phyloP scores from a whole-genome alignment of 2,113 vertebrate genomes.

The Dipodomys stephensi region DNA sequence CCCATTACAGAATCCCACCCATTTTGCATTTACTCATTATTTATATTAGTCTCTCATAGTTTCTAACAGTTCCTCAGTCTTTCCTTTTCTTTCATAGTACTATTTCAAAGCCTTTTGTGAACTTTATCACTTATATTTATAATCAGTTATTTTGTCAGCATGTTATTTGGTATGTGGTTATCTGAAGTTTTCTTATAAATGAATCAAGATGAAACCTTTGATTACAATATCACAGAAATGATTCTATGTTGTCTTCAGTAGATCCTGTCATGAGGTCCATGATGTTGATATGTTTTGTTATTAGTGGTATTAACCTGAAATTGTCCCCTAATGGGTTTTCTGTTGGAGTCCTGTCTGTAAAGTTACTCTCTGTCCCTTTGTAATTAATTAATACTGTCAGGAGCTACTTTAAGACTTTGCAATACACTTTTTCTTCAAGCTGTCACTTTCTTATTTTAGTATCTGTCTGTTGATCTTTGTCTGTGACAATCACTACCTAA shows the following conservation, averaged over 20 bases:
- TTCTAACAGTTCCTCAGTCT: background rate
- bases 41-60: background rate
- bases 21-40: background rate
- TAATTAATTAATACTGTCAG: background rate
- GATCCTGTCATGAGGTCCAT: background rate
- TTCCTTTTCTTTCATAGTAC: background rate
- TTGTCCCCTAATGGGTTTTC: background rate
- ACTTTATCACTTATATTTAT: background rate
- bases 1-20: background rate
- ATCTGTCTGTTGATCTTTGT: background rate
- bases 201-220: background rate
- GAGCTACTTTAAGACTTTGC: background rate
- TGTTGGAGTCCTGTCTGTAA: background rate
- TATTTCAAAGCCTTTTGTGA: background rate
- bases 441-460: background rate
- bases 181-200: background rate
- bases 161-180: background rate
- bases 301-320: background rate
- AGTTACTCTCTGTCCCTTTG: background rate
- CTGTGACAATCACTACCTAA: background rate
- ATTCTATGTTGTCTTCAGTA: background rate
- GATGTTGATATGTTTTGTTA: background rate
- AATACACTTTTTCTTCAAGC: background rate
- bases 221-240: background rate
- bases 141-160: background rate